Conservation (phyloP, 2,888 invertebrate genomes). For the Coelinius sp. region DNA sequence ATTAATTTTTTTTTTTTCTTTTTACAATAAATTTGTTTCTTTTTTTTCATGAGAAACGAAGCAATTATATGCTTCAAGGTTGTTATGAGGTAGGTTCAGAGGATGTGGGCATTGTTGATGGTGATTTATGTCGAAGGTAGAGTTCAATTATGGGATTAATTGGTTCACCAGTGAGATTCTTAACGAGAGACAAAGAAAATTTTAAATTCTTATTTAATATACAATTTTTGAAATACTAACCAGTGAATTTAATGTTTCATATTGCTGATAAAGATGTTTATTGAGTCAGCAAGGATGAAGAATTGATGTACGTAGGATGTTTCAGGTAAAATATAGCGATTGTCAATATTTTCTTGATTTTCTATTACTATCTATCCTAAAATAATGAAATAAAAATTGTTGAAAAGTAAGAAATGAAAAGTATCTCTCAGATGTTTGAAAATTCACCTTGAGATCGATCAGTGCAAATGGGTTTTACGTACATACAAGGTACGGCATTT, state of each 20-base stretch:
- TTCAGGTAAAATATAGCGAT: too few relatives aligned
- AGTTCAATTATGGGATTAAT: conserved; percentile 52
- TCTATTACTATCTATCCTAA: too few relatives aligned
- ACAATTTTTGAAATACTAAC: too few relatives aligned
- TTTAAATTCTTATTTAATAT: too few relatives aligned
- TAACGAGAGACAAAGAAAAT: background rate
- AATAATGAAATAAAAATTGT: background rate
- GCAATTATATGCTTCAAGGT: conserved; percentile 36
- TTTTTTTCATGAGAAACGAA: conserved; percentile 14
- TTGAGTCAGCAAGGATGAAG: too few relatives aligned
- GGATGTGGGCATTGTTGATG: conserved; percentile 39
- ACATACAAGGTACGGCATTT: conserved; percentile 9
- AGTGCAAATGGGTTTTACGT: conserved; percentile 9
- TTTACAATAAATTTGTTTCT: background rate
- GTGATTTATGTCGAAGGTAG: conserved; percentile 46
- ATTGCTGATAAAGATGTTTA: too few relatives aligned
- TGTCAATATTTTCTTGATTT: background rate
- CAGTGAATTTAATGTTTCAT: too few relatives aligned
- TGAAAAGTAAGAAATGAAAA: conserved; percentile 17
- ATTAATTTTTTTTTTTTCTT: background rate
- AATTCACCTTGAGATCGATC: conserved; percentile 19
- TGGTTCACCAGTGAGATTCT: conserved; percentile 38
- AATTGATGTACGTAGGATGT: too few relatives aligned
- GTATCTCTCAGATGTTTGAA: background rate
- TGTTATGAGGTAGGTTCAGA: background rate